phyloP scores from a whole-genome alignment of 2,888 invertebrate genomes.

The Mongoloraphidia duomilia region DNA sequence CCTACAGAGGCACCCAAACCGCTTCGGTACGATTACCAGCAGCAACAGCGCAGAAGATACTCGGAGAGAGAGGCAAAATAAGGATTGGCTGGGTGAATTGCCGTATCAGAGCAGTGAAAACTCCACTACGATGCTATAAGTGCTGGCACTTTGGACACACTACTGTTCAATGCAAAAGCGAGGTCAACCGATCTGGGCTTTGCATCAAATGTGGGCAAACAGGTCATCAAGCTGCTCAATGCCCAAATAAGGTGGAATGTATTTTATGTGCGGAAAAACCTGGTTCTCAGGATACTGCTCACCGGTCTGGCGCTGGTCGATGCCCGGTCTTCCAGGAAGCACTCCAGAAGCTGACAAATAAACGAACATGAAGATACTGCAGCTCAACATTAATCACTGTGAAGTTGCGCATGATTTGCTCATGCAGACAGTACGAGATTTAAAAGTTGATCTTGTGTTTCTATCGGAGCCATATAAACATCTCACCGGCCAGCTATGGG shows the following conservation, averaged over 20 bases:
- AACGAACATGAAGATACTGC: conserved; percentile 11
- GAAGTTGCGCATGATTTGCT: conserved; percentile 10
- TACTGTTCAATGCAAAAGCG: background rate
- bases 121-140: background rate
- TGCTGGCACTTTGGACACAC: background rate
- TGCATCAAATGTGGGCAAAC: conserved; percentile 7
- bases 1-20: background rate
- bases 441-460: conserved; percentile 7
- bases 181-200: background rate
- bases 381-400: conserved; percentile 15
- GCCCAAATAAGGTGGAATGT: background rate
- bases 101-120: background rate
- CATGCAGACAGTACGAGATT: conserved; percentile 8
- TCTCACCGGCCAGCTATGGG: conserved; percentile 9
- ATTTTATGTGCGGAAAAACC: background rate
- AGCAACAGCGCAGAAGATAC: background rate
- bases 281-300: background rate
- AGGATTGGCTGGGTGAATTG: conserved; percentile 6
- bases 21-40: background rate
- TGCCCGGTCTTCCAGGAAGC: conserved; percentile 11
- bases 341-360: conserved; percentile 4
- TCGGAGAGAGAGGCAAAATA: conserved; percentile 2
- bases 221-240: conserved; percentile 9
- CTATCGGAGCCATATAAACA: conserved; percentile 13
- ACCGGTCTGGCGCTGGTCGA: conserved; percentile 7